Evolutionary conservation across 2,888 invertebrate genomes (phyloP).

Genomic region (Drosophila pseudotalamancana): DNA sequence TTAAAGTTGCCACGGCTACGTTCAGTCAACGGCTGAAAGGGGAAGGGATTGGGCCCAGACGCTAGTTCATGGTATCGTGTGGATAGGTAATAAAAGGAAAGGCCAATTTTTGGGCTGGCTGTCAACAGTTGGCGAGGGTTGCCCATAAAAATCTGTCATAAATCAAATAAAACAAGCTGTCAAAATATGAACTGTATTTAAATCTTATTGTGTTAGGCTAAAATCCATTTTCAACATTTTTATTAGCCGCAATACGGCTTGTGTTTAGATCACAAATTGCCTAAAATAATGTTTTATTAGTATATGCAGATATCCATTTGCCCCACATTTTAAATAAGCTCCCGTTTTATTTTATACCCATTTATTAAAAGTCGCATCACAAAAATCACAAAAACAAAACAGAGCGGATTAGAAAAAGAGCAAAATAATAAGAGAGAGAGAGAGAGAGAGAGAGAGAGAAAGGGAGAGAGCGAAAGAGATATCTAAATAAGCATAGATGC

Average conservation of each 20-base stretch:
- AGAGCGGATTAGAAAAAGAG: background rate
- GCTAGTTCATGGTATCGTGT: conserved; percentile 47
- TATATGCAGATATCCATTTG: background rate
- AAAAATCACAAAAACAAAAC: background rate
- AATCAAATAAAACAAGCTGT: background rate
- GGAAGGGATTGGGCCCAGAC: conserved; percentile 24
- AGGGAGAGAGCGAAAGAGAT: no score
- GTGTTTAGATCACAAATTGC: no score
- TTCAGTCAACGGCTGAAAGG: background rate
- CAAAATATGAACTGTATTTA: background rate
- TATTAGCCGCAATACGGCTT: no score
- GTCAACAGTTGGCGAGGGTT: conserved; percentile 57
- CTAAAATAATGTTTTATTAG: no score
- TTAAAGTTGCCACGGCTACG: conserved; percentile 50
- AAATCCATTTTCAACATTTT: background rate
- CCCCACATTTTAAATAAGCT: conserved; percentile 3
- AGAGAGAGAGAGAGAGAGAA: background rate
- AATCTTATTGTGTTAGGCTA: no score
- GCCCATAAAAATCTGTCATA: conserved; percentile 6
- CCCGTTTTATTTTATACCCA: background rate
- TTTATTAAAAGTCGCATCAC: background rate
- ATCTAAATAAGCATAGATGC: no score
- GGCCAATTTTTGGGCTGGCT: conserved; percentile 30
- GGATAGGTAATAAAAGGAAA: conserved; percentile 62
- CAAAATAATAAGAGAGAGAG: background rate